Evolutionary conservation across 2,888 invertebrate genomes (phyloP).

Genomic region (Hirudinaria manillensis): DNA sequence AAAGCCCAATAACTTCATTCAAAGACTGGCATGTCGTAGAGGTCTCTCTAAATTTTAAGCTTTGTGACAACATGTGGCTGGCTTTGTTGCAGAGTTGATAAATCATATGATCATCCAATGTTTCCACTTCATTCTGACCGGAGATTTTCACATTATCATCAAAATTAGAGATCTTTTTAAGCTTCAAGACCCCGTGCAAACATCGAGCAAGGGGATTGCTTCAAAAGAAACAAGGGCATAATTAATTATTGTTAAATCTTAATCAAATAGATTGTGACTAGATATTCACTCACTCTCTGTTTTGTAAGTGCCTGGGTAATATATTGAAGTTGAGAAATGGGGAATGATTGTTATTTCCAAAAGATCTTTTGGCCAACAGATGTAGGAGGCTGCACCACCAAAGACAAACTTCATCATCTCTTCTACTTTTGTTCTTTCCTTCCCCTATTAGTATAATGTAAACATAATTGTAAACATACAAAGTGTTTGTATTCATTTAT

Average conservation of each 20-base stretch:
- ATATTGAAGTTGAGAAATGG: not conserved
- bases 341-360: not conserved
- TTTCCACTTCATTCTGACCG: not conserved
- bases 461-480: not conserved
- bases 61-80: not conserved
- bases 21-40: not conserved
- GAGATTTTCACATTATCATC: not conserved
- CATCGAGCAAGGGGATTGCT: constrained; percentile 19
- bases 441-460: not conserved
- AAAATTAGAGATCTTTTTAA: not conserved
- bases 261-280: not conserved
- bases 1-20: not conserved
- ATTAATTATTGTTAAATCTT: not conserved
- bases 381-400: constrained; percentile 12
- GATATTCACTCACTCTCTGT: constrained; percentile 6
- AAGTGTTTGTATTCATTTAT: not conserved
- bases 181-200: constrained; percentile 7
- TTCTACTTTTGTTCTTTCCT: not conserved
- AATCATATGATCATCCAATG: not conserved
- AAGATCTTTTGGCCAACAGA: not conserved
- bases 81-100: constrained; percentile 21
- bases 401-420: constrained; percentile 11
- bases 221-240: not conserved
- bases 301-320: not conserved
- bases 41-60: not conserved